Base-by-base conservation (phyloP, 2,113 vertebrate genomes). In the Protobothrops flavoviridis region DNA sequence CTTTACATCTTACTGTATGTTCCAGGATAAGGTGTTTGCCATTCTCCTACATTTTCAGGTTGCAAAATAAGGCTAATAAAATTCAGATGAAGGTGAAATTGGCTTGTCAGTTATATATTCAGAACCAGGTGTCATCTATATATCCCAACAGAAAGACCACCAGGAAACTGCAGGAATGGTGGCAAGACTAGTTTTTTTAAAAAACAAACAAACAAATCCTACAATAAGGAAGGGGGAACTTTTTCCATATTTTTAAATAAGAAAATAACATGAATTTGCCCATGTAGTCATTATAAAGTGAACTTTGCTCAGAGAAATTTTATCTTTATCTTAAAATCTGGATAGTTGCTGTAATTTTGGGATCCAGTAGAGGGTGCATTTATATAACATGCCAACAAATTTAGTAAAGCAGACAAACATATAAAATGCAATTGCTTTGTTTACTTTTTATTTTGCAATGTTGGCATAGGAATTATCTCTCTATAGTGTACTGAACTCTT, bases 301-400 rank as follows among this genome's bases (percentile, higher is more conserved):
- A 81, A 21, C 33, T 20, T 81, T 39, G 39, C 6, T 81, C 33
- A 81, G 17, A 39, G 6, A 81, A 43, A 81, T 43, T 39, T 81
- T 81, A 39, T 81, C 17, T 3, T 43, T 81, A 21, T 81, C 74
- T 81, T 81, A 88, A 88, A 55, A 88, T 88, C 87, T 53, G 59
- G 17, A 33, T 55, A 24, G 39, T 74, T 90, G 92, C 69, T 86
- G 24, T 85, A 15, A 24, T 55, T 90, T 23, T 52, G 88, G 50
- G 45, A 61, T 52, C 92, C 92, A 90, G 55, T 86, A 93, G 92
- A 93, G 92, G 88, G 92, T 55, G 56, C 69, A 93, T 15, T 48
- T 52, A 29, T n/a, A 59, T 86, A 90, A 86, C 52, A 85, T 74
- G 89, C 33, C 57, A 39, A 17, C 17, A n/a, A 53, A 87, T 43